Conservation (phyloP, 2,888 invertebrate genomes). For the Eristalinus sepulchralis region DNA sequence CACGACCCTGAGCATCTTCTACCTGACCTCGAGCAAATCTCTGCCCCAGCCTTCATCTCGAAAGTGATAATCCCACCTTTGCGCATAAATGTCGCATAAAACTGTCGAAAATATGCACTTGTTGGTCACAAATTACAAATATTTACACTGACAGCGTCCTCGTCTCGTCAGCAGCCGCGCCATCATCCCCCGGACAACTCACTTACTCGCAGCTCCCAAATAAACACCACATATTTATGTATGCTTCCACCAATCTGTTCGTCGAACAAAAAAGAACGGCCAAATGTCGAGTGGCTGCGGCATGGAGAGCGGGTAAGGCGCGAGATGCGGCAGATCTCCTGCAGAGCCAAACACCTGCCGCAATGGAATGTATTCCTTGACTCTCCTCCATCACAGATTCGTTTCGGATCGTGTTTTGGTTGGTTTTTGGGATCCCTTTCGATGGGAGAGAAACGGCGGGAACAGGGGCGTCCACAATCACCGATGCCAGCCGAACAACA, state of each 20-base stretch:
- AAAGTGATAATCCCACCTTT: not conserved
- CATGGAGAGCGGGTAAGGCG: not conserved
- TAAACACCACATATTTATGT: constrained; percentile 64
- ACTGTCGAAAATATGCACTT: not conserved
- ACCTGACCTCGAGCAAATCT: not conserved
- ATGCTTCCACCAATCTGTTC: constrained; percentile 41
- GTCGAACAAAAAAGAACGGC: not conserved
- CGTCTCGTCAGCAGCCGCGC: constrained; percentile 6
- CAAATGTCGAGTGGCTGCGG: constrained; percentile 32
- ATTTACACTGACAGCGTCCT: constrained; percentile 37
- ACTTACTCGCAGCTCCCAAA: constrained; percentile 31
- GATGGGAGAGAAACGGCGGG: not conserved
- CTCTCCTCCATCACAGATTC: constrained; percentile 31
- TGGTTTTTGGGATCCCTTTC: not conserved
- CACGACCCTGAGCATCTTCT: not conserved
- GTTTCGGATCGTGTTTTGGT: constrained; percentile 27
- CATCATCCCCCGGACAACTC: constrained; percentile 15
- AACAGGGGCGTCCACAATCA: constrained; percentile 28
- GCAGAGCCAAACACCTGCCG: constrained; percentile 65
- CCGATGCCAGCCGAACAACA: constrained; percentile 35
- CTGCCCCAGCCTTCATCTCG: not conserved
- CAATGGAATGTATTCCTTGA: constrained; percentile 55
- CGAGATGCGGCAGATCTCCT: constrained; percentile 33
- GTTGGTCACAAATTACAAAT: constrained; percentile 46
- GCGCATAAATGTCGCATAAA: constrained; percentile 34